A percentile compares a stretch with the other conserved stretches of the same genome.
Evolutionary conservation across 2,113 vertebrate genomes (phyloP).

Genomic region (Vulpes vulpes): DNA sequence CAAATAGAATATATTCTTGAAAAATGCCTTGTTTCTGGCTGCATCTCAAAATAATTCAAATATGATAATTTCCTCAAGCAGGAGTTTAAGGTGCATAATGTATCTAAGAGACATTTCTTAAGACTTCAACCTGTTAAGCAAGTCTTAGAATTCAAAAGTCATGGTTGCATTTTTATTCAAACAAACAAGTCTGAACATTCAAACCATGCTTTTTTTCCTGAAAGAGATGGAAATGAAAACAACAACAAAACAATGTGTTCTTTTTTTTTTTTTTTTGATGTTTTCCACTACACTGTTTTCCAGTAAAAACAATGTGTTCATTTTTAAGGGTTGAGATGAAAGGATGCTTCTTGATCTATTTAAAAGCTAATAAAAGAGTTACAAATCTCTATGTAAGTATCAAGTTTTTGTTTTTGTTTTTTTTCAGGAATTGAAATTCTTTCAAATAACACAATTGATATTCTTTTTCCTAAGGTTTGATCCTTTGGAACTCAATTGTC

Average conservation of each 20-base stretch:
- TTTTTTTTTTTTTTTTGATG: slow-evolving; percentile 12
- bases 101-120: slow-evolving; percentile 18
- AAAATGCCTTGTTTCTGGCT: slow-evolving; percentile 47
- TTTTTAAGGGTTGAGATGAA: slow-evolving; percentile 12
- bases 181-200: slow-evolving; percentile 58
- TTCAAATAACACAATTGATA: slow-evolving; percentile 5
- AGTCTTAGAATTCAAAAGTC: slow-evolving; percentile 63
- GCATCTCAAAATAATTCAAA: slow-evolving; percentile 58
- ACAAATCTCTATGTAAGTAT: neutral
- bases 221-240: neutral
- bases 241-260: neutral
- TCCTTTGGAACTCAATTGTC: neutral
- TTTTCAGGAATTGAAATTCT: slow-evolving; percentile 40
- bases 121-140: slow-evolving; percentile 12
- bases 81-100: slow-evolving; percentile 49
- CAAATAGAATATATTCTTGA: slow-evolving; percentile 46
- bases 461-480: neutral
- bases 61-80: slow-evolving; percentile 55
- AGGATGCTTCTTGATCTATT: slow-evolving; percentile 13
- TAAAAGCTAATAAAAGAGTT: slow-evolving; percentile 38
- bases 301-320: neutral
- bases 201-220: slow-evolving; percentile 37
- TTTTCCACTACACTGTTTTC: neutral
- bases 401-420: neutral
- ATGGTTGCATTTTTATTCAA: slow-evolving; percentile 65